Conservation (phyloP, 2,113 vertebrate genomes). For the Chamaea fasciata region DNA sequence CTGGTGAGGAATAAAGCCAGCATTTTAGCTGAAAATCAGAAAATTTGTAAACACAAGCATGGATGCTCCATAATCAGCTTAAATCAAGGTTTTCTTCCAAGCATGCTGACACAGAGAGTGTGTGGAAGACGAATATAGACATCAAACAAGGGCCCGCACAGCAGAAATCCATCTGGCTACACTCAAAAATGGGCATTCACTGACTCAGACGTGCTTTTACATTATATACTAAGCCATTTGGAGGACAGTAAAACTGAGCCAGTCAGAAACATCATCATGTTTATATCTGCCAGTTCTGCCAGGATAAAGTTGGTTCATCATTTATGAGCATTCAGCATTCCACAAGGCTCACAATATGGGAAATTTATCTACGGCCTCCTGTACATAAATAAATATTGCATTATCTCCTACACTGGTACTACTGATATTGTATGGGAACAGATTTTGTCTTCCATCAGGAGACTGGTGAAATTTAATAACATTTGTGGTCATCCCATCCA, state of each 20-base stretch:
- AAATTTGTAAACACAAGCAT: neutral
- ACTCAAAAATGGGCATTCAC: slow-evolving; percentile 55
- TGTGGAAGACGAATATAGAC: slow-evolving; percentile 48
- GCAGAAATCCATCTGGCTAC: slow-evolving; percentile 60
- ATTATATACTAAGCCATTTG: slow-evolving; percentile 50
- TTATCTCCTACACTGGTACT: slow-evolving; percentile 30
- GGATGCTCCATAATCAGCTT: slow-evolving; percentile 14
- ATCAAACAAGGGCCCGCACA: slow-evolving; percentile 39
- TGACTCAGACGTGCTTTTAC: slow-evolving; percentile 33
- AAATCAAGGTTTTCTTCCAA: slow-evolving; percentile 47
- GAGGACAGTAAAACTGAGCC: slow-evolving; percentile 50
- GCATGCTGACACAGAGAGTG: neutral
- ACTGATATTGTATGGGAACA: slow-evolving; percentile 39
- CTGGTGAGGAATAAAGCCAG: neutral
- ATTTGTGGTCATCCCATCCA: slow-evolving; percentile 55
- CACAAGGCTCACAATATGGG: slow-evolving; percentile 57
- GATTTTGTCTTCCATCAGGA: slow-evolving; percentile 59
- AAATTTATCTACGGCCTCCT: slow-evolving; percentile 37
- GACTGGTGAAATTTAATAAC: slow-evolving; percentile 57
- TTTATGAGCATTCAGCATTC: slow-evolving; percentile 42
- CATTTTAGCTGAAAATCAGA: neutral
- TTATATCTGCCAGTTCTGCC: slow-evolving; percentile 49
- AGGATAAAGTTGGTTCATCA: slow-evolving; percentile 56
- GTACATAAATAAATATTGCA: slow-evolving; percentile 61
- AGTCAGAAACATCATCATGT: slow-evolving; percentile 29